These are phyloP conservation scores for Taenioides sp. DNA, from an alignment of 2,797 vertebrate genomes.

Conservation along the genomic window DNA sequence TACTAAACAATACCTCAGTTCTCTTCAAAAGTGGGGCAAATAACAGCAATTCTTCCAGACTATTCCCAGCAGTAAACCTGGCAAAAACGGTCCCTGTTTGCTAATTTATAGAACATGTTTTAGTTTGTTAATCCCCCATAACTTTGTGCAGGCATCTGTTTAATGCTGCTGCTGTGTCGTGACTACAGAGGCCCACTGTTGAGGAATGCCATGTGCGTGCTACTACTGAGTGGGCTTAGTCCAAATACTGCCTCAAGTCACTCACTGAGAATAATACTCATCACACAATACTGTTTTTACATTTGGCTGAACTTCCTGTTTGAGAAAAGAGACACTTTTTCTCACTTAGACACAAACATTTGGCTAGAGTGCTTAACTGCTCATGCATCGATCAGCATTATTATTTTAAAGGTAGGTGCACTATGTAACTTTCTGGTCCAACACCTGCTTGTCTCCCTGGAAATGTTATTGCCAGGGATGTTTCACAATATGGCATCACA, in stretches of 20 bases:
- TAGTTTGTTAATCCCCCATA: conserved; percentile 39
- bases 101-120: conserved; percentile 25
- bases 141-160: conserved; percentile 26
- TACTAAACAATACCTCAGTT: conserved; percentile 27
- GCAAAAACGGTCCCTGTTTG: conserved; percentile 23
- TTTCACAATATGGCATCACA: too few species aligned
- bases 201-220: conserved; percentile 69
- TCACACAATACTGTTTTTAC: conserved; percentile 4
- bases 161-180: conserved; percentile 57
- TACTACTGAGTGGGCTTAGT: conserved; percentile 45
- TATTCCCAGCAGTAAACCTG: conserved; percentile 1
- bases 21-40: conserved; percentile 25
- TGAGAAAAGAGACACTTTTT: not conserved
- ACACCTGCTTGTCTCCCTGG: too few species aligned
- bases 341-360: not conserved
- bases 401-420: too few species aligned
- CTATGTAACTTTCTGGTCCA: too few species aligned
- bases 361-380: not conserved
- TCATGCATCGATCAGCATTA: too few species aligned
- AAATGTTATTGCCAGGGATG: too few species aligned
- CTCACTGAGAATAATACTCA: conserved; percentile 17
- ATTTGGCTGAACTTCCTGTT: not conserved
- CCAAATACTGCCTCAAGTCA: conserved; percentile 33
- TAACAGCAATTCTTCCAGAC: not conserved
- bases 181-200: conserved; percentile 58